Evolutionary conservation across 2,888 invertebrate species (phyloP), one percentile per base, ranked within the genome.

Genomic region (Polymixis flavicincta): DNA sequence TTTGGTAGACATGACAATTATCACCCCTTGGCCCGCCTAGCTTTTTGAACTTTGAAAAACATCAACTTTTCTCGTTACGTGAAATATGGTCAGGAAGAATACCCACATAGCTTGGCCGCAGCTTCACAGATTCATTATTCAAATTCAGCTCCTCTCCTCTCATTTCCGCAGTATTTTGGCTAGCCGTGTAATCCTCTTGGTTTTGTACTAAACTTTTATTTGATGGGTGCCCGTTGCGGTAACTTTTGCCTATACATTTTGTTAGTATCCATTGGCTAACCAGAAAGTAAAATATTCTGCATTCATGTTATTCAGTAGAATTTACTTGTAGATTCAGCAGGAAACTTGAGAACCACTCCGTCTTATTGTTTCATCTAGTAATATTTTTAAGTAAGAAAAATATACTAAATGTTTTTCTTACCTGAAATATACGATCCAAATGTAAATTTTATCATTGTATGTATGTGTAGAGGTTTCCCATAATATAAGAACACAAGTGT

Each of bases 141-240:
- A 76, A 32, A n/a, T 52, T 52, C 17, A 8, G 6, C 55, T 37
- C 7, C 5, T 54, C 45, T 48, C 13, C 3, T 54, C 25, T 65
- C 28, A 80, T 50, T 54, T 64, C 59, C 19, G 37, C 45, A 14
- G 42, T 48, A 48, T 55, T 78, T 78, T n/a, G 42, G 42, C 32
- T 57, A 59, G 52, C 32, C 11, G 14, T 52, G 45, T 28, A 68
- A 78, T 63, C 55, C 61, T 32, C 48, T 50, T n/a, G 42, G 42
- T n/a, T 63, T 78, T 63, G 22, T 45, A 52, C 45, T 48, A 37
- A 54, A 42, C 32, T 54, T 71, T 71, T 52, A 79, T 80, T 71
- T 52, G 37, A 64, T 59, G n/a, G 28, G 45, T n/a, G 14, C 19
- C 14, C n/a, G 45, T 48, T 14, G n/a, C 14, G n/a, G 28, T 37